These are phyloP conservation scores for Eurosta solidaginis DNA, from an alignment of 1,140 invertebrate species.

Conservation along the genomic window DNA sequence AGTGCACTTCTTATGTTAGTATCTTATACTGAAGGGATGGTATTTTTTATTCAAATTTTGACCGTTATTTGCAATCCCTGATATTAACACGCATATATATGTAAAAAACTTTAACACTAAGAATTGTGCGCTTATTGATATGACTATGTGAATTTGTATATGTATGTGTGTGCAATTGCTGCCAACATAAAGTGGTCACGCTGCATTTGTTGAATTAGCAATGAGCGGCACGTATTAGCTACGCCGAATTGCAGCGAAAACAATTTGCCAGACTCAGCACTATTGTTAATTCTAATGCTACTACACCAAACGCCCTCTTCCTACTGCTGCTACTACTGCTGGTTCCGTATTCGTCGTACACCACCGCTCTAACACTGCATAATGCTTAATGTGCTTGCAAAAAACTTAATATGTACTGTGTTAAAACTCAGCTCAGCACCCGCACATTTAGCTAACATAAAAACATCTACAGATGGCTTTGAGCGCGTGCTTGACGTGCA, in stretches of 20 bases:
- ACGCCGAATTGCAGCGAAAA: conserved; percentile 24
- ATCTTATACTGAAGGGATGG: too few species aligned
- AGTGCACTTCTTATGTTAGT: too few species aligned
- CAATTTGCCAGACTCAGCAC: conserved; percentile 17
- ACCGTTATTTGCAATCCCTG: too few species aligned
- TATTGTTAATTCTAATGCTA: conserved; percentile 23
- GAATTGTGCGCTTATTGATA: not conserved
- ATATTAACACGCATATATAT: not conserved
- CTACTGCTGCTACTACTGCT: not conserved
- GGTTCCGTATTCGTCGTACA: too few species aligned
- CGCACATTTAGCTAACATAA: not conserved
- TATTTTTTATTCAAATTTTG: too few species aligned
- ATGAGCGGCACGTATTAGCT: conserved; percentile 13
- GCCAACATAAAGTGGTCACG: conserved; percentile 5
- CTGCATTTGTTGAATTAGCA: conserved; percentile 28
- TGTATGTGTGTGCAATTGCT: not conserved
- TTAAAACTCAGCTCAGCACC: not conserved
- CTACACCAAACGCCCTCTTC: not conserved
- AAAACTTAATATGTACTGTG: not conserved
- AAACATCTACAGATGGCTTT: not conserved
- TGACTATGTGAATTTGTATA: not conserved
- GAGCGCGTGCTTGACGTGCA: conserved; percentile 16
- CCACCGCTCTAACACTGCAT: not conserved
- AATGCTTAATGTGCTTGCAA: not conserved
- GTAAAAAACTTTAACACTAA: not conserved